A percentile compares a stretch with the other conserved stretches of the same genome.
Conservation (phyloP, 2,113 vertebrate genomes). For the Dendrocopos noguchii region DNA sequence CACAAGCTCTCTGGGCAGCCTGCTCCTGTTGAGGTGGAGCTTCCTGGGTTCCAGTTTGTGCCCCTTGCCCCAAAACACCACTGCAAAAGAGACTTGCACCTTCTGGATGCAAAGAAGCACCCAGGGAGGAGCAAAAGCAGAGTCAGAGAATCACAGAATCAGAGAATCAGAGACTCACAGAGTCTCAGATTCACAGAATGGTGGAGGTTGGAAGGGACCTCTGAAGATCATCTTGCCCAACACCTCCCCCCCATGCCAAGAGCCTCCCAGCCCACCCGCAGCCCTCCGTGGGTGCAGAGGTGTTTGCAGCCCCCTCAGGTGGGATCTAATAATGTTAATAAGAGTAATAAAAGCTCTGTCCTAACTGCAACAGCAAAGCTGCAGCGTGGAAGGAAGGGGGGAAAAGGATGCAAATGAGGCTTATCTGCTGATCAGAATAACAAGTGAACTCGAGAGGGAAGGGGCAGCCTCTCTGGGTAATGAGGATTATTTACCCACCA, state of each 20-base stretch:
- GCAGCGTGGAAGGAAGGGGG: not conserved
- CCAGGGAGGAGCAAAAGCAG: not conserved
- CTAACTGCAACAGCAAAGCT: fast-evolving
- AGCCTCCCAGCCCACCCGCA: not conserved
- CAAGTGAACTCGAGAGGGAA: not conserved
- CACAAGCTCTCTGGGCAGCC: too few relatives aligned
- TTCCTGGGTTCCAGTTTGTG: too few relatives aligned
- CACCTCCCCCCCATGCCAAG: fast-evolving
- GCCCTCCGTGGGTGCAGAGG: not conserved
- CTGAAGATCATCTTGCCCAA: too few relatives aligned
- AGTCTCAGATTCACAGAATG: too few relatives aligned
- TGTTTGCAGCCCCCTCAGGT: fast-evolving
- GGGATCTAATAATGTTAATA: fast-evolving
- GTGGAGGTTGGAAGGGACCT: too few relatives aligned
- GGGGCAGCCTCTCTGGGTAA: constrained; percentile 18
- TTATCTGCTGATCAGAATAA: constrained; percentile 5
- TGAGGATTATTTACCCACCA: constrained; percentile 70
- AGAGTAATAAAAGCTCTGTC: not conserved
- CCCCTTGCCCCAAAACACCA: too few relatives aligned
- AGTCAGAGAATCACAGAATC: too few relatives aligned
- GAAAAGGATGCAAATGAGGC: not conserved
- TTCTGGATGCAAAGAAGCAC: not conserved
- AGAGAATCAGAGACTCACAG: too few relatives aligned
- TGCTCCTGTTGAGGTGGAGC: too few relatives aligned
- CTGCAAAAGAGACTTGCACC: too few relatives aligned